Evolutionary conservation across 2,797 vertebrate genomes (phyloP).

Genomic region (Notolabrus celidotus): DNA sequence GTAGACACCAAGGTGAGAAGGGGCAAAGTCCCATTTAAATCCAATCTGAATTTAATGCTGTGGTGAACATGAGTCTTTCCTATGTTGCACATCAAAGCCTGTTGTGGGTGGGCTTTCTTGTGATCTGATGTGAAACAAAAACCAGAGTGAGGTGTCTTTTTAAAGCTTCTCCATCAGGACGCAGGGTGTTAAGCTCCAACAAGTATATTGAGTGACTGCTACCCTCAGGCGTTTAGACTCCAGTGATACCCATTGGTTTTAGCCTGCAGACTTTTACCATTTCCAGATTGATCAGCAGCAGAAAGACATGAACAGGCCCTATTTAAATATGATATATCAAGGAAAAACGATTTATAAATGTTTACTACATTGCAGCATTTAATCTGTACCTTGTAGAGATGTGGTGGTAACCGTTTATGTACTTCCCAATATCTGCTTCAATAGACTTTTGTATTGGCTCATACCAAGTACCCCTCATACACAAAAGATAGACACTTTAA

Average conservation of each 20-base stretch:
- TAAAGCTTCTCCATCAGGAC: conserved; percentile 39
- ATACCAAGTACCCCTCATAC: too few relatives aligned
- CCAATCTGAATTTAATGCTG: conserved; percentile 63
- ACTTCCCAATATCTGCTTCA: too few relatives aligned
- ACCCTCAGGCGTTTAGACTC: conserved; percentile 22
- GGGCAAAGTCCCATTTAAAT: conserved; percentile 69
- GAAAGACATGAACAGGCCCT: too few relatives aligned
- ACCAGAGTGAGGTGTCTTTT: conserved; percentile 53
- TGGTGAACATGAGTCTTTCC: conserved; percentile 56
- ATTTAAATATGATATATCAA: too few relatives aligned
- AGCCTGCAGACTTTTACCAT: background rate
- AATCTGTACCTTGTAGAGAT: too few relatives aligned
- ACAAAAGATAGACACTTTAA: too few relatives aligned
- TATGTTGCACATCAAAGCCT: conserved; percentile 46
- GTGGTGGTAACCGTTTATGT: too few relatives aligned
- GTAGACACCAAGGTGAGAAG: conserved; percentile 66
- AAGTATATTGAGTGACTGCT: conserved; percentile 36
- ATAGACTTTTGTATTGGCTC: too few relatives aligned
- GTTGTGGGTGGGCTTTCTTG: conserved; percentile 33
- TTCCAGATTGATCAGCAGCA: too few relatives aligned
- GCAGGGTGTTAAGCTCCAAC: conserved; percentile 46
- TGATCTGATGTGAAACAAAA: conserved; percentile 53
- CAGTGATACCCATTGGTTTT: conserved; percentile 25
- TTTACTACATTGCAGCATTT: too few relatives aligned
- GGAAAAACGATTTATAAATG: too few relatives aligned